These are phyloP conservation scores for Stomorhina lunata DNA, from an alignment of 2,888 invertebrate species.

Conservation along the genomic window DNA sequence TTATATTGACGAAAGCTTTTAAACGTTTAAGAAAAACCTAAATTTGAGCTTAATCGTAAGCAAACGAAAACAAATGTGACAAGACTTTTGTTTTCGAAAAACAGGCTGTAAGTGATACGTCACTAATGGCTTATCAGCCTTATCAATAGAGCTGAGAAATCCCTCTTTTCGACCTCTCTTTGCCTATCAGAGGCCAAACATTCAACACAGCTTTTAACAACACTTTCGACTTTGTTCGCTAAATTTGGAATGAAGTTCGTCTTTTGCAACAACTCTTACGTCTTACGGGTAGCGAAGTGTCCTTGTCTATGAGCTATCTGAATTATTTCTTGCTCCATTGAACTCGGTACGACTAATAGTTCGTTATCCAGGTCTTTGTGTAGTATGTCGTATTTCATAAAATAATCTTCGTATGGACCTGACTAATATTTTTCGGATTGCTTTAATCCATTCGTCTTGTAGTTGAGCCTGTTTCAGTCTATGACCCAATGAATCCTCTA, in stretches of 20 bases:
- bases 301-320: slow-evolving; percentile 68
- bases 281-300: background rate
- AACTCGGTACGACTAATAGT: slow-evolving; percentile 72
- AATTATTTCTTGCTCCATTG: slow-evolving; percentile 71
- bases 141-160: slow-evolving; percentile 39
- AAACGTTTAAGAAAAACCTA: too few species aligned
- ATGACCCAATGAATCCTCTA: slow-evolving; percentile 49
- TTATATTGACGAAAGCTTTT: too few species aligned
- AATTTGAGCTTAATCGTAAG: too few species aligned
- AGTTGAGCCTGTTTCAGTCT: slow-evolving; percentile 50
- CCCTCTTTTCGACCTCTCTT: background rate
- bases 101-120: too few species aligned
- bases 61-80: too few species aligned
- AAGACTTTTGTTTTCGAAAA: too few species aligned
- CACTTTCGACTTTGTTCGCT: background rate
- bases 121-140: too few species aligned
- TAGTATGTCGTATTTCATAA: slow-evolving; percentile 31
- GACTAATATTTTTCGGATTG: slow-evolving; percentile 30
- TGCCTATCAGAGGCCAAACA: background rate
- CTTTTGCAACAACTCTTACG: background rate
- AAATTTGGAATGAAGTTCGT: background rate
- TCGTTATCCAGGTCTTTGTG: slow-evolving; percentile 40
- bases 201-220: background rate
- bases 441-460: slow-evolving; percentile 50
- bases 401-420: too few species aligned